Conservation (phyloP, 2,888 invertebrate species). For the Oscheius sp. region DNA sequence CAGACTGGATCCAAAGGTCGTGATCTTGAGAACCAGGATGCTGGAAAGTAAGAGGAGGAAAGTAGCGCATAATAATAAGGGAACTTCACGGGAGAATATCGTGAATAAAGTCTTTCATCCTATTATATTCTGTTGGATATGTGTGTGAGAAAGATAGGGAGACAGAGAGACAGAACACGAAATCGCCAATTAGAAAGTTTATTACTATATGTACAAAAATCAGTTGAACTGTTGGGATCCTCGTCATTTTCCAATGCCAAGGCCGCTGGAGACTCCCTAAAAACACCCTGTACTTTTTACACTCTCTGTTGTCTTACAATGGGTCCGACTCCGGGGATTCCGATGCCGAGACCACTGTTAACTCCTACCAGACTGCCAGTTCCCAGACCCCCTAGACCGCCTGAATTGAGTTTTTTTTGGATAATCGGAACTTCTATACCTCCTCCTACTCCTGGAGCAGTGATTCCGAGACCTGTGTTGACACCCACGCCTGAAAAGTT, state of each 20-base stretch:
- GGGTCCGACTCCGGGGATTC: constrained; percentile 55
- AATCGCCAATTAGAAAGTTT: background rate
- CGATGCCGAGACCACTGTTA: constrained; percentile 54
- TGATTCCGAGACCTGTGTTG: constrained; percentile 28
- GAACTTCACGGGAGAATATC: background rate
- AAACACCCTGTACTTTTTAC: no score
- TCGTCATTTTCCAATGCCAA: constrained; percentile 53
- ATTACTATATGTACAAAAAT: constrained; percentile 27
- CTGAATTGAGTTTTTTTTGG: constrained; percentile 10
- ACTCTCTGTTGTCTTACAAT: constrained; percentile 31
- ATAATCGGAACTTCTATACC: constrained; percentile 32
- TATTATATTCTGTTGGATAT: no score
- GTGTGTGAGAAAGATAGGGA: background rate
- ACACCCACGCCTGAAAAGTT: constrained; percentile 6
- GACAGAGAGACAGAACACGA: background rate
- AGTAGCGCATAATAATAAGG: constrained; percentile 1
- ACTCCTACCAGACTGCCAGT: constrained; percentile 53
- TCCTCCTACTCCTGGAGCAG: constrained; percentile 48
- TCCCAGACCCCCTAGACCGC: constrained; percentile 52
- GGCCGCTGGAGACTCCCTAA: constrained; percentile 42
- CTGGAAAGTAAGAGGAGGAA: background rate
- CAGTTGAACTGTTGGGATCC: background rate
- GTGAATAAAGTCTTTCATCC: no score
- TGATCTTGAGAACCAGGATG: constrained; percentile 1
- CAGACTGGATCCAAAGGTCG: constrained; percentile 20